Conservation (phyloP, 2,888 invertebrate genomes). For the Alsophila aescularia region DNA sequence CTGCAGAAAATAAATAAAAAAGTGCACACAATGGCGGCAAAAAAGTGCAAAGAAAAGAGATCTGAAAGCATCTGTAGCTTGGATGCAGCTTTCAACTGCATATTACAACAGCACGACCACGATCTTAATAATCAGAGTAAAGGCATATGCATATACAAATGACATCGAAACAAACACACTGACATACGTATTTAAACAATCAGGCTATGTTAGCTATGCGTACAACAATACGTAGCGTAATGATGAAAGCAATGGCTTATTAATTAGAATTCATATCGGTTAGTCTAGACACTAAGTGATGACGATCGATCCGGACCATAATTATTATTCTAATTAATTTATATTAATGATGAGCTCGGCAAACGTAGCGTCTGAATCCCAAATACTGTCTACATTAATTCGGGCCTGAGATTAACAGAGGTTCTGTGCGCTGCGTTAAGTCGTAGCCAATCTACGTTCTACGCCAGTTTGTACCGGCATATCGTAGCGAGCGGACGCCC, state of each 20-base stretch:
- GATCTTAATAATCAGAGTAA: background rate
- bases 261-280: background rate
- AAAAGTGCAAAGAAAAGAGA: conserved; percentile 77
- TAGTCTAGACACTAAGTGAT: background rate
- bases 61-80: conserved; percentile 78
- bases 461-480: conserved; percentile 72
- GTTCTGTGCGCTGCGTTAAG: conserved; percentile 41
- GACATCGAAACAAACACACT: background rate
- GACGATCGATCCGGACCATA: background rate
- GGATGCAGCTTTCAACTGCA: conserved; percentile 75
- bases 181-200: background rate
- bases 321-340: background rate
- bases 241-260: background rate
- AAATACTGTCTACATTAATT: conserved; percentile 11
- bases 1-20: conserved; percentile 60
- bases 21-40: conserved; percentile 68
- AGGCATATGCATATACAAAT: background rate
- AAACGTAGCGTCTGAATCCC: conserved; percentile 6
- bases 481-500: conserved; percentile 67
- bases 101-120: conserved; percentile 59
- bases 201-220: background rate
- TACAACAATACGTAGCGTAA: background rate
- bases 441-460: conserved; percentile 43
- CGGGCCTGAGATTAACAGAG: conserved; percentile 66
- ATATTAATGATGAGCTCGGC: background rate